phyloP scores from a whole-genome alignment of 1,140 invertebrate genomes.

The Microplitis demolitor region DNA sequence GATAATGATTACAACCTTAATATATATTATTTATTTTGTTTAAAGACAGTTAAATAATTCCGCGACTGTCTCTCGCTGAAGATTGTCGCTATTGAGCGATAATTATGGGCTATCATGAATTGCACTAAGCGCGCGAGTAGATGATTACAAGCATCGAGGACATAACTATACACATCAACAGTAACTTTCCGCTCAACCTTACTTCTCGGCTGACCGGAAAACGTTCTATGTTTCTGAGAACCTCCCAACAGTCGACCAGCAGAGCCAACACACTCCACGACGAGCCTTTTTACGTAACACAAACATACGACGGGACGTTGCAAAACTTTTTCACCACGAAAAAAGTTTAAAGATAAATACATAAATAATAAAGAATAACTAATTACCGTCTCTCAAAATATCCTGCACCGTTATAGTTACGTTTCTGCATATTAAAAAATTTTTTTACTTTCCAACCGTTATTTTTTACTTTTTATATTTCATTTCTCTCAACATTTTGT shows the following conservation, averaged over 20 bases:
- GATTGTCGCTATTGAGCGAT: conserved; percentile 14
- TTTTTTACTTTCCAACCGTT: too few relatives aligned
- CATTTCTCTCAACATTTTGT: too few relatives aligned
- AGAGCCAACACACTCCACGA: not conserved
- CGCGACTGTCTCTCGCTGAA: too few relatives aligned
- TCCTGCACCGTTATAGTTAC: too few relatives aligned
- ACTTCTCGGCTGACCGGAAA: conserved; percentile 19
- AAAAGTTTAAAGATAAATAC: not conserved
- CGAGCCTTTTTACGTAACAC: not conserved
- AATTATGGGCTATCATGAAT: conserved; percentile 26
- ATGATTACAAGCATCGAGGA: conserved; percentile 23
- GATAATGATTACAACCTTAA: too few relatives aligned
- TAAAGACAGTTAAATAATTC: too few relatives aligned
- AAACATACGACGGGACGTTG: conserved; percentile 2
- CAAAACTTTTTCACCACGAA: not conserved
- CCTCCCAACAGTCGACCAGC: not conserved
- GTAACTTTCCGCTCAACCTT: conserved; percentile 23
- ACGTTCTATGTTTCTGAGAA: conserved; percentile 16
- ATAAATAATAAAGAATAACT: too few relatives aligned
- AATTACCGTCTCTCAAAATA: too few relatives aligned
- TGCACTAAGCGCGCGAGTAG: conserved; percentile 13
- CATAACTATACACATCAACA: conserved; percentile 4
- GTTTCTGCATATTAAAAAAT: too few relatives aligned
- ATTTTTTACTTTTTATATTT: too few relatives aligned
- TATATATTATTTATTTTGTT: too few relatives aligned